Conservation (phyloP, 2,113 vertebrate genomes). For the Cryptoleucopteryx plumbea region DNA sequence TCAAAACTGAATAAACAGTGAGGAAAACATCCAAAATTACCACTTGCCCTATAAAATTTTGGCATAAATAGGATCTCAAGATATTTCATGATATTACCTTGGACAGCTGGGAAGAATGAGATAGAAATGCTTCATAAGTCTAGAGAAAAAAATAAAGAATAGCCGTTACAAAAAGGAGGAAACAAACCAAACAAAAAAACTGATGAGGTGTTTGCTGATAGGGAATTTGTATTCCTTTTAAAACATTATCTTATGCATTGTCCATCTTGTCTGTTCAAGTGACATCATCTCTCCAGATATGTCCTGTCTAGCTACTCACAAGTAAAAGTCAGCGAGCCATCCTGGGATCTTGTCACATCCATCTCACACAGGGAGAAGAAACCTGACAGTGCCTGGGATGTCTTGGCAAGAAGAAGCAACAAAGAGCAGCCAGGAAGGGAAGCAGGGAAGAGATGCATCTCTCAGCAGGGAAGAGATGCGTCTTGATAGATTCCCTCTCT, state of each 20-base stretch:
- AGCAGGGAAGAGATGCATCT: background rate
- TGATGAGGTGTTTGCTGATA: accelerated
- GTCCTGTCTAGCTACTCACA: background rate
- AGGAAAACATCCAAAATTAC: background rate
- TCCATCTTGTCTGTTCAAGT: background rate
- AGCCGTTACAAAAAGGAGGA: background rate
- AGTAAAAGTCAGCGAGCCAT: background rate
- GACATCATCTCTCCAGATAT: background rate
- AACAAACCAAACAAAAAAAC: background rate
- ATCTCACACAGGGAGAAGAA: background rate
- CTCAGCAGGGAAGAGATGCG: background rate
- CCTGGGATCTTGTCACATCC: background rate
- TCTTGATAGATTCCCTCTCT: constrained; percentile 22
- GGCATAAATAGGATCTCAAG: background rate
- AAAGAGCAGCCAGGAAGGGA: constrained; percentile 2
- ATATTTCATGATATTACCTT: background rate
- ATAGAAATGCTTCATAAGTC: background rate
- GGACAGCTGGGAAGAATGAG: background rate
- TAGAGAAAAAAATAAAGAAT: background rate
- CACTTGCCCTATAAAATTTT: background rate
- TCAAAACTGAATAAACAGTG: background rate
- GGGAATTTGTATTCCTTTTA: background rate
- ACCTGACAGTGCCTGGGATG: constrained; percentile 1
- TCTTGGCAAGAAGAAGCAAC: constrained; percentile 29
- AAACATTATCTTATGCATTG: background rate